Evolutionary conservation across 2,888 invertebrate genomes (phyloP), one percentile per base, ranked within the genome.

Genomic region (Ectemnius lituratus): DNA sequence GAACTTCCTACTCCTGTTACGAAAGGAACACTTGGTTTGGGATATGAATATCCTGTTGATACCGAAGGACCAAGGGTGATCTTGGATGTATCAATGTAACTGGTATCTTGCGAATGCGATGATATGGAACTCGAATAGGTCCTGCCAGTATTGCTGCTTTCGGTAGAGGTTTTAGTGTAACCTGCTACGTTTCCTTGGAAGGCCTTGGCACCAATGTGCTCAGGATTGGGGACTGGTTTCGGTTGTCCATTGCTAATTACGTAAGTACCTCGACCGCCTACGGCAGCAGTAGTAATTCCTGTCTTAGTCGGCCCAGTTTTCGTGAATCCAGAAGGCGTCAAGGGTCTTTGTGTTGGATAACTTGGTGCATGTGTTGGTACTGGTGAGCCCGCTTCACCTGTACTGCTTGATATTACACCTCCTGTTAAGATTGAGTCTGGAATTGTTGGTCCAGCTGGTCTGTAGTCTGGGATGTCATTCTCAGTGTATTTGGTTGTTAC

Each of bases 281-380:
- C 72, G 62, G 87, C 80, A 45, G 90, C 90, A 6, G 88, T 88
- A 2, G 87, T 87, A 61, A 88, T 87, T 3, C 90, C 90, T 2
- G 90, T 90, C 58, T 84, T 89, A 0, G 90, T 90, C 8, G 85
- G 84, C 18, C 89, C 90, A 2, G 88, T 88, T 80, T 91, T 90
- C 0, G 89, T 89, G 58, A 91, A 90, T 37, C 86, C 88, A 71
- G 80, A 84, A 66, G 81, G 81, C 0, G 67, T 18, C 18, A 72
- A 47, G 2, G 74, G 14, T 49, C 62, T 62, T 14, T 16, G n/a
- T 16, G 28, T 61, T 1, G 68, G 37, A 18, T 71, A 74, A 23
- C 70, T 65, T 16, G 75, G 60, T 13, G 46, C 46, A n/a, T 61
- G 45, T 3, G 77, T 68, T 70, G 70, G 46, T 70, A 61, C 1